Evolutionary conservation across 1,140 invertebrate species (phyloP).

Genomic region (Drosophila prosaltans): DNA sequence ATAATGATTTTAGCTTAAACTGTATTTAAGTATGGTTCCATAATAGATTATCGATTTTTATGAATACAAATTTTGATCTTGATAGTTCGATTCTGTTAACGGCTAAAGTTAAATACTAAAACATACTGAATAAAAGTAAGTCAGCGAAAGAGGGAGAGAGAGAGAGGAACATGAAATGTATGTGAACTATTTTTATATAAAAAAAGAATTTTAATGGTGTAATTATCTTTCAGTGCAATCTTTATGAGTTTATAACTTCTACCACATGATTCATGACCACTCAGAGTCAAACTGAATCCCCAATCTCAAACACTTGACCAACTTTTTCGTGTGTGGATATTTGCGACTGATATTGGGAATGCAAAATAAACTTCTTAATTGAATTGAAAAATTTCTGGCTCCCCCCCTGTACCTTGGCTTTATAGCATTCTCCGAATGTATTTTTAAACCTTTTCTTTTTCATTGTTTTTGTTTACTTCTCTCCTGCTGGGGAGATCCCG

Average conservation of each 20-base stretch:
- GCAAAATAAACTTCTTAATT: neutral
- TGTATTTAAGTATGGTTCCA: too few species aligned
- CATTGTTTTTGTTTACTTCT: conserved; percentile 1
- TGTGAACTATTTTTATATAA: neutral
- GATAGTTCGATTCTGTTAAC: too few species aligned
- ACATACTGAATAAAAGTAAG: neutral
- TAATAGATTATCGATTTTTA: too few species aligned
- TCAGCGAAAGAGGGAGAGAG: neutral
- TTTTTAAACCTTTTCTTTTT: conserved; percentile 11
- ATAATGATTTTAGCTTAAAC: too few species aligned
- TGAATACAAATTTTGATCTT: too few species aligned
- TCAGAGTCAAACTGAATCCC: neutral
- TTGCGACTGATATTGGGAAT: neutral
- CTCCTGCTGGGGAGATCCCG: conserved; percentile 3
- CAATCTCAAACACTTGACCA: neutral
- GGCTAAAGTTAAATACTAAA: too few species aligned
- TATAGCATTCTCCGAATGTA: conserved; percentile 6
- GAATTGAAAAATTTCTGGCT: neutral
- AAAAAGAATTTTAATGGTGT: neutral
- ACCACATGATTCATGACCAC: neutral
- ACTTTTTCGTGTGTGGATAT: neutral
- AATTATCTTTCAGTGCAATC: neutral
- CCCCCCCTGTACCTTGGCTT: neutral
- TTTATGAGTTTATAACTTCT: neutral
- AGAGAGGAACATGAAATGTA: neutral